Evolutionary conservation across 2,113 vertebrate species (phyloP).

Genomic region (Triplophysa tibetana): DNA sequence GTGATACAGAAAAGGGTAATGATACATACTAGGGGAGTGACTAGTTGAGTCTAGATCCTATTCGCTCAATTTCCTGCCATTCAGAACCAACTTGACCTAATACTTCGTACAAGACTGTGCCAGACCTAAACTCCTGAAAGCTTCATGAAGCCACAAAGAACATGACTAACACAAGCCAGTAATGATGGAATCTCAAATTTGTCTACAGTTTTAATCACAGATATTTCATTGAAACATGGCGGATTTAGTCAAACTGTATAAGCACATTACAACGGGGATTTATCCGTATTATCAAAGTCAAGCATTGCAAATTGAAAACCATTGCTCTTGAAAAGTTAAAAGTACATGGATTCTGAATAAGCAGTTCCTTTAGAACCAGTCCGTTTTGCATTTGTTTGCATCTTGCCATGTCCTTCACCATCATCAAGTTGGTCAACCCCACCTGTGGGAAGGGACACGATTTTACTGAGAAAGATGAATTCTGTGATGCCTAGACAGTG

Average conservation of each 20-base stretch:
- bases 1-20: conserved; percentile 55
- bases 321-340: conserved; percentile 38
- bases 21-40: conserved; percentile 49
- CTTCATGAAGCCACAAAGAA: neutral
- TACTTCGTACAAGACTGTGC: conserved; percentile 36
- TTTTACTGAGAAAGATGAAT: conserved; percentile 73
- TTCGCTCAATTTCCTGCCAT: conserved; percentile 55
- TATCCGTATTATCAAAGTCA: conserved; percentile 29
- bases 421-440: conserved; percentile 49
- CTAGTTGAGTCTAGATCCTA: conserved; percentile 49
- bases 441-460: neutral
- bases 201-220: conserved; percentile 47
- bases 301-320: conserved; percentile 42
- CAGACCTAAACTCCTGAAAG: neutral
- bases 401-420: conserved; percentile 13
- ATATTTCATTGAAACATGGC: conserved; percentile 40
- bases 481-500: conserved; percentile 77
- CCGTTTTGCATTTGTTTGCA: conserved; percentile 16
- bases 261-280: conserved; percentile 41
- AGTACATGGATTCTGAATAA: conserved; percentile 10
- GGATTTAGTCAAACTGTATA: conserved; percentile 35
- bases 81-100: conserved; percentile 38
- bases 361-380: conserved; percentile 51
- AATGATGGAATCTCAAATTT: conserved; percentile 46
- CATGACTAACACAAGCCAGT: conserved; percentile 33